Base-by-base conservation (phyloP, 2,797 vertebrate genomes). In the Lepilemur septentrionalis region DNA sequence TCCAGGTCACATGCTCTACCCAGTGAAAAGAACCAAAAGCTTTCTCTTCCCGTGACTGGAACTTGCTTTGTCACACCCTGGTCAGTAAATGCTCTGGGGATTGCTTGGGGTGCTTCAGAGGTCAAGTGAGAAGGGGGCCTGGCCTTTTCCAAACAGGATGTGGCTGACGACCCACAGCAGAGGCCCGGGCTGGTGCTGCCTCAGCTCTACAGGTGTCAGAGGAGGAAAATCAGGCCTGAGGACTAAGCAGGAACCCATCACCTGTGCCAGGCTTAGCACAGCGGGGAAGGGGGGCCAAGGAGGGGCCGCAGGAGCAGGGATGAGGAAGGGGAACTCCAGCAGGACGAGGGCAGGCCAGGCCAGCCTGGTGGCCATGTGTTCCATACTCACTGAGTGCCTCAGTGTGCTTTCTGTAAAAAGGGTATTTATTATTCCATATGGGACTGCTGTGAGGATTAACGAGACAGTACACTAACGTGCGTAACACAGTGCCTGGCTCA, bases 211-310 rank as follows among this genome's bases (percentile, higher is more conserved):
- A 10, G 70, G 41, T 3, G 4, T 50, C 2, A 0, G 3, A 23
- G 20, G 76, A 82, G 48, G 38, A 30, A 22, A 35, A 35, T 7
- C n/a, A 28, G 65, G 13, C 61, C 80, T 25, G 57, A 28, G 13
- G 55, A 3, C 73, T 25, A 30, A 17, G 73, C 28, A 80, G 69
- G 59, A 82, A 35, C 28, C 23, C 6, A 6, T 35, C 30, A 7
- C 57, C 81, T 43, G 25, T 14, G 1, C 80, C 63, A 67, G 57
- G 30, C 35, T 82, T 50, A 22, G 3, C 38, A 22, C 23, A 50
- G 92, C 46, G 28, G 69, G 20, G 4, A 35, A 69, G 38, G 17
- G n/a, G n/a, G 38, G 1, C 0, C 0, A 3, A 0, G 3, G 57
- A 28, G 10, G 38, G 85, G n/a, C n/a, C 25, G 50, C 59, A 82